These are phyloP conservation scores for Poliocrania exsul DNA, from an alignment of 2,797 vertebrate species.

Conservation along the genomic window DNA sequence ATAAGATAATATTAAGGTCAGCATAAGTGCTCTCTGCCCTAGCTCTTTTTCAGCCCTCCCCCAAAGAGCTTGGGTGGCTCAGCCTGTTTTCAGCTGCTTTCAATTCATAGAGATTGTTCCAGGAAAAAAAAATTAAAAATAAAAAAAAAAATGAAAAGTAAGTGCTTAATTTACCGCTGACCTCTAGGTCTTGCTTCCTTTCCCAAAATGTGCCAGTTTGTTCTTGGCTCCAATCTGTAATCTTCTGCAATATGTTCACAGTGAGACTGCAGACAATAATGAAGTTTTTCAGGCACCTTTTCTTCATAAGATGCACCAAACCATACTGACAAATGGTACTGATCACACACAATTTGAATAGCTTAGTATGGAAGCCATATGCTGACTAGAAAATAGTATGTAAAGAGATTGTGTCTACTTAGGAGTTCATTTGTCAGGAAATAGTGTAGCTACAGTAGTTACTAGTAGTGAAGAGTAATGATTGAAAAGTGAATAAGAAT, in stretches of 20 bases:
- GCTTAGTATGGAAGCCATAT: neutral
- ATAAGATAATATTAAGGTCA: neutral
- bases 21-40: neutral
- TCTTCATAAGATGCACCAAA: neutral
- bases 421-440: neutral
- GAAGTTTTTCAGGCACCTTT: neutral
- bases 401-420: neutral
- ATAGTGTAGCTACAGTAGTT: neutral
- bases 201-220: neutral
- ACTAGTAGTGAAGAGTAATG: neutral
- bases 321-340: neutral
- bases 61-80: neutral
- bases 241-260: neutral
- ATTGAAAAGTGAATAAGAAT: neutral
- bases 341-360: neutral
- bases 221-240: neutral
- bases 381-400: neutral
- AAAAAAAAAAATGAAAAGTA: neutral
- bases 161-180: neutral
- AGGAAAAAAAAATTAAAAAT: neutral
- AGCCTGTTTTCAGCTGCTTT: neutral
- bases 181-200: neutral
- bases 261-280: neutral
- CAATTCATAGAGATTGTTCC: neutral
- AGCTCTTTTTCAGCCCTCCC: neutral